These are phyloP conservation scores for Poliocrania exsul DNA, from an alignment of 2,797 vertebrate genomes.

Conservation along the genomic window DNA sequence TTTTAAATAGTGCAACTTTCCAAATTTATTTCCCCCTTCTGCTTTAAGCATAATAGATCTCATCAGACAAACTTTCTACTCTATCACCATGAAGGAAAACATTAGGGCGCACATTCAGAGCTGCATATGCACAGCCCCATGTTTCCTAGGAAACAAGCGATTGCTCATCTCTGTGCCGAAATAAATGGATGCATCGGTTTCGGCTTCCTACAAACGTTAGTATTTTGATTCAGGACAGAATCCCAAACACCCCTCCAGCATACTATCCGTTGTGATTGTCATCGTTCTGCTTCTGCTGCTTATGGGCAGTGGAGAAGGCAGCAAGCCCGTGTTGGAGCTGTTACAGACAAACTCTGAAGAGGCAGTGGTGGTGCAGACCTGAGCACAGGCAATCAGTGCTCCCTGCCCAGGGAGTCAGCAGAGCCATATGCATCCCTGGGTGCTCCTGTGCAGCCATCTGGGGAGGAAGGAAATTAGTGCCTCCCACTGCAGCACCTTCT, in stretches of 20 bases:
- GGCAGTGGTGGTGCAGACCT: accelerated
- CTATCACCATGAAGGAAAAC: constrained; percentile 45
- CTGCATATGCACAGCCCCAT: constrained; percentile 47
- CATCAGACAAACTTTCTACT: constrained; percentile 50
- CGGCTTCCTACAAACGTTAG: constrained; percentile 16
- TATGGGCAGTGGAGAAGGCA: background rate
- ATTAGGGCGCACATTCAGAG: constrained; percentile 28
- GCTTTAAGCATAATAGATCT: constrained; percentile 58
- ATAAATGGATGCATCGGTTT: constrained; percentile 54
- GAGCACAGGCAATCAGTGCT: background rate
- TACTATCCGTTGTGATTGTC: background rate
- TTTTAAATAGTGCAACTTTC: constrained; percentile 36
- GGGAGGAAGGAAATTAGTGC: background rate
- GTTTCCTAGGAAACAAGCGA: constrained; percentile 76
- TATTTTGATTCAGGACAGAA: constrained; percentile 39
- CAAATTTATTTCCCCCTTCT: constrained; percentile 55
- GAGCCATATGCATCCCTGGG: background rate
- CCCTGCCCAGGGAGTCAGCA: background rate
- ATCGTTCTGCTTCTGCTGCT: background rate
- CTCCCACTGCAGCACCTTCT: background rate
- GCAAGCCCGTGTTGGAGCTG: background rate
- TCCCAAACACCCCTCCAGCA: background rate
- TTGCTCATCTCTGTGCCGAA: constrained; percentile 60
- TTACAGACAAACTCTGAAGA: background rate
- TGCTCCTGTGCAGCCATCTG: background rate